Evolutionary conservation across 2,113 vertebrate species (phyloP), one percentile per base, ranked within the genome.

Genomic region (Vimba vimba): DNA sequence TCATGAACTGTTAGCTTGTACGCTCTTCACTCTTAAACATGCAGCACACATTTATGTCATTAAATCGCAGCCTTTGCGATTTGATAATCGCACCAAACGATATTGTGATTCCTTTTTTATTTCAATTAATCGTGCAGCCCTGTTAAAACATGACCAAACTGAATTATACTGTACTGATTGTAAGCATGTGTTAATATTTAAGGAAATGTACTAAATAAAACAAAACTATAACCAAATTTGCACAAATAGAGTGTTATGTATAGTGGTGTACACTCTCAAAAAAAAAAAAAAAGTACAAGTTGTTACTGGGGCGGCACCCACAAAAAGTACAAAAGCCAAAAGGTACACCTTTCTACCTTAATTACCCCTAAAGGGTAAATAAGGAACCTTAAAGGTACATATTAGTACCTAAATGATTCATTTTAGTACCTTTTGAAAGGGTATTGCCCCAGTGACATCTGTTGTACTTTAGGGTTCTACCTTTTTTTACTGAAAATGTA

Each of bases 141-240:
- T 47, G 43, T 43, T 25, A 66, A 39, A 80, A 80, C 43, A 75
- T 64, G 79, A 47, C 59, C 79, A 80, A 80, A 21, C 15, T 30
- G 60, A 66, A 80, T 52, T 76, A 27, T 64, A 47, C 8, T 64
- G 39, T 62, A 64, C 5, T 80, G 79, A 64, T 7, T 79, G 77
- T 79, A 79, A 79, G 59, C 59, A 80, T 80, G 79, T 66, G n/a
- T 30, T 64, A 25, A 62, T 62, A 47, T 43, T 47, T 47, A 2
- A 47, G 15, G n/a, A 64, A 64, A 80, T 80, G 39, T 47, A 45
- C n/a, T 47, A 30, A 80, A 80, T 66, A 80, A 80, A 80, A 80
- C 11, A 19, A 47, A 45, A 15, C 39, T 45, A 64, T 19, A 6
- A 33, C 4, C 1, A 78, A 45, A 6, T 74, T 45, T 74, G 23